Conservation (phyloP, 2,888 invertebrate species). For the Diachrysia chrysitis region DNA sequence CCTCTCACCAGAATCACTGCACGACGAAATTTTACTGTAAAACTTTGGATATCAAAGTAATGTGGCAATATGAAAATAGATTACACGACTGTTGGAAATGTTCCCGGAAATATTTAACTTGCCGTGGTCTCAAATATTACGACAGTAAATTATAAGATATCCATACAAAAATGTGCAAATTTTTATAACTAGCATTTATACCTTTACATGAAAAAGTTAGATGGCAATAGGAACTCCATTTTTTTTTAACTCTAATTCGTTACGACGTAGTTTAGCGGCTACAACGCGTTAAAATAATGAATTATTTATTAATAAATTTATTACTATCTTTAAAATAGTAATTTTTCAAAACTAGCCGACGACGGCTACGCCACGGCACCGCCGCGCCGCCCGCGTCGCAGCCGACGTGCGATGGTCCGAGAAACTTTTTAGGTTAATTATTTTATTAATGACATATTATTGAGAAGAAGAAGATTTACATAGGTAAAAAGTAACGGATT, state of each 20-base stretch:
- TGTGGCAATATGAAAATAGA: constrained; percentile 49
- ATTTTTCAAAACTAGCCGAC: background rate
- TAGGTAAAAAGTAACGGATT: too few species aligned
- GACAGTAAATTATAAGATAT: constrained; percentile 13
- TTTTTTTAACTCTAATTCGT: background rate
- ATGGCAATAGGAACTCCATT: background rate
- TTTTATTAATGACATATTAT: background rate
- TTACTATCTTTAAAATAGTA: background rate
- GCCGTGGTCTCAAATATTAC: constrained; percentile 11
- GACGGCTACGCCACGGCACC: background rate
- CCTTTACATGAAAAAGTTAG: background rate
- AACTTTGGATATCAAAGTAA: constrained; percentile 61
- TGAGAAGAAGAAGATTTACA: too few species aligned
- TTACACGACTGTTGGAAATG: constrained; percentile 23
- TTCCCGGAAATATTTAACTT: constrained; percentile 29
- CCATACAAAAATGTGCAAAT: background rate
- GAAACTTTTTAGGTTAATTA: too few species aligned
- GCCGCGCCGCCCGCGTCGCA: too few species aligned
- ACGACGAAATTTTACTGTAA: constrained; percentile 71
- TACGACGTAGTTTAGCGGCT: background rate
- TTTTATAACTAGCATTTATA: background rate
- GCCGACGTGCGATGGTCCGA: too few species aligned
- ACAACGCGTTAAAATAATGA: background rate
- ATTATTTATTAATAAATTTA: too few species aligned
- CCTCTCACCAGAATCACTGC: constrained; percentile 77